Conservation (phyloP, 2,113 vertebrate genomes). For the Pedetes capensis region DNA sequence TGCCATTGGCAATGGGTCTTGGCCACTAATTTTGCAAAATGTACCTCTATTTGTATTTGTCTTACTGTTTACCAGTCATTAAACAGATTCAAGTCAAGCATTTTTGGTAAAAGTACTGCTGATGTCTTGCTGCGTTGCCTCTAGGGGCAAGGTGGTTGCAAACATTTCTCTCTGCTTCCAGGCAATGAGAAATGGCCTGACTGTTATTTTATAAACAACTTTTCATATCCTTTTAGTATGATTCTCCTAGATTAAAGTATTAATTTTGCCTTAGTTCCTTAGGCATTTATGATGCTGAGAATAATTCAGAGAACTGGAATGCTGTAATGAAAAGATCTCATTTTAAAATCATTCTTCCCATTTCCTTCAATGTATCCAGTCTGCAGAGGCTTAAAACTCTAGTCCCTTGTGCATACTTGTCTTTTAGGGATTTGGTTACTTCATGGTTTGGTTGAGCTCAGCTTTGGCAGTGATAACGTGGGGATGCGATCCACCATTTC, state of each 20-base stretch:
- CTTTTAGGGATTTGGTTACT: neutral
- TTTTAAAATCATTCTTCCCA: neutral
- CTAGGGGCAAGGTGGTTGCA: neutral
- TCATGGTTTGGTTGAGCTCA: neutral
- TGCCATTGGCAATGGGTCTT: neutral
- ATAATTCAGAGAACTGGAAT: neutral
- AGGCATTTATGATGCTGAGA: neutral
- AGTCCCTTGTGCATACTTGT: neutral
- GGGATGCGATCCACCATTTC: neutral
- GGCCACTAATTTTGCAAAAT: neutral
- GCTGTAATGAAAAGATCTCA: no score
- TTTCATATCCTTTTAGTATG: neutral
- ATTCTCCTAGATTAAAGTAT: neutral
- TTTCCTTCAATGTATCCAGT: constrained; percentile 43
- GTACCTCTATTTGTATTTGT: neutral
- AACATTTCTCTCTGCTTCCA: neutral
- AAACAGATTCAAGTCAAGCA: neutral
- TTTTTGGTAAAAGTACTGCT: neutral
- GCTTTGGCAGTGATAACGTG: neutral
- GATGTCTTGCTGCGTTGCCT: neutral
- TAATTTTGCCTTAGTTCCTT: neutral
- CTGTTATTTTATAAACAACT: constrained; percentile 45
- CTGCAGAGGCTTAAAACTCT: neutral
- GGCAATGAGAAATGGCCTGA: neutral
- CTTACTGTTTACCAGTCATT: neutral